Evolutionary conservation across 2,113 vertebrate species (phyloP).

Genomic region (Telmatochromis brachygnathus): DNA sequence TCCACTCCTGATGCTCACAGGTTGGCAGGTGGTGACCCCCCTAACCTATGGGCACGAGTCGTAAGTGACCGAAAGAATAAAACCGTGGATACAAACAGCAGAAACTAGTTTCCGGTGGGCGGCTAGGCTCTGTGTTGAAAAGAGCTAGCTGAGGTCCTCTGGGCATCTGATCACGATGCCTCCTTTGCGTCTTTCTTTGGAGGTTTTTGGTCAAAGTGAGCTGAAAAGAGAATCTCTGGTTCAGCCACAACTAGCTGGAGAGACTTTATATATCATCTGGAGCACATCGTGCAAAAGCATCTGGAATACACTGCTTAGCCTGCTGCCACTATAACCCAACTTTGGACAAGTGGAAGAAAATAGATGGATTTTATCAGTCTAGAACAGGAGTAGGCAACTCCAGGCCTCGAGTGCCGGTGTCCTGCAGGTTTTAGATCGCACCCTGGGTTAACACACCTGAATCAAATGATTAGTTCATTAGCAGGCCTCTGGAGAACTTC

Average conservation of each 20-base stretch:
- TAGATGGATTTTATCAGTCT: not conserved
- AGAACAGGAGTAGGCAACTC: not conserved
- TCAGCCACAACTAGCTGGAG: not conserved
- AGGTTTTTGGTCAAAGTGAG: not conserved
- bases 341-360: not conserved
- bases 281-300: not conserved
- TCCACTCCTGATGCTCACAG: fast-evolving
- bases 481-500: no score
- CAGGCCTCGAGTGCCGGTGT: fast-evolving
- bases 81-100: not conserved
- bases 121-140: not conserved
- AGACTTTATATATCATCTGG: fast-evolving
- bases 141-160: not conserved
- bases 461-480: no score
- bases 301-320: not conserved
- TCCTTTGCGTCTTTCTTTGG: fast-evolving
- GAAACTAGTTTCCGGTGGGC: fast-evolving
- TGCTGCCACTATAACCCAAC: not conserved
- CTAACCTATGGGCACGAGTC: fast-evolving
- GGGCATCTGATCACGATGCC: not conserved
- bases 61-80: fast-evolving
- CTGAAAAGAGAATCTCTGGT: not conserved
- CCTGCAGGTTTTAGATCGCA: no score
- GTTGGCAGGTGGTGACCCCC: not conserved
- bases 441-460: no score